These are phyloP conservation scores for Bufo gargarizans DNA, from an alignment of 2,113 vertebrate genomes.

Conservation along the genomic window DNA sequence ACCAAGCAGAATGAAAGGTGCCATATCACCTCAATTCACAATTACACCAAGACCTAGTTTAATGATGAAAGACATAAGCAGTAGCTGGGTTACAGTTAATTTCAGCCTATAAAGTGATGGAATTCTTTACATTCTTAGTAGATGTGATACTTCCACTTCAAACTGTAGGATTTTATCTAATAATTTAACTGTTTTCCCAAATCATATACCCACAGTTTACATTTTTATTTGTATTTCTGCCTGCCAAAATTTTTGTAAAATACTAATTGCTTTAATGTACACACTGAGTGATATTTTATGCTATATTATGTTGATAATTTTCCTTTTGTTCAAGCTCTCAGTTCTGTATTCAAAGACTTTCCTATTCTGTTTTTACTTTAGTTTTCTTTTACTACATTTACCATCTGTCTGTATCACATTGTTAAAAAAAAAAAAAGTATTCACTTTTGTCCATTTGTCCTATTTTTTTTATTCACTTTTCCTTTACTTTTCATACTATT, in stretches of 20 bases:
- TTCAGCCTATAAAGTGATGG: neutral
- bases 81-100: neutral
- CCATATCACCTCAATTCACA: neutral
- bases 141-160: slow-evolving; percentile 21
- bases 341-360: neutral
- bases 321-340: neutral
- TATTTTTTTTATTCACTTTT: neutral
- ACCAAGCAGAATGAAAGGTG: neutral
- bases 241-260: neutral
- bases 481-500: neutral
- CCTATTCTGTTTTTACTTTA: neutral
- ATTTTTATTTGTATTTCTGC: neutral
- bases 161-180: neutral
- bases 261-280: neutral
- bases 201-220: too few species aligned
- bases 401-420: neutral
- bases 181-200: neutral
- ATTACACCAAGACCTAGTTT: neutral
- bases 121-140: neutral
- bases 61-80: neutral
- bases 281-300: neutral
- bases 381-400: neutral
- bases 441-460: neutral
- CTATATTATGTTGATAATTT: neutral
- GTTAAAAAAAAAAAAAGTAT: too few species aligned